Evolutionary conservation across 2,888 invertebrate genomes (phyloP), one percentile per base, ranked within the genome.

Genomic region (Poecilobothrus nobilitatus): DNA sequence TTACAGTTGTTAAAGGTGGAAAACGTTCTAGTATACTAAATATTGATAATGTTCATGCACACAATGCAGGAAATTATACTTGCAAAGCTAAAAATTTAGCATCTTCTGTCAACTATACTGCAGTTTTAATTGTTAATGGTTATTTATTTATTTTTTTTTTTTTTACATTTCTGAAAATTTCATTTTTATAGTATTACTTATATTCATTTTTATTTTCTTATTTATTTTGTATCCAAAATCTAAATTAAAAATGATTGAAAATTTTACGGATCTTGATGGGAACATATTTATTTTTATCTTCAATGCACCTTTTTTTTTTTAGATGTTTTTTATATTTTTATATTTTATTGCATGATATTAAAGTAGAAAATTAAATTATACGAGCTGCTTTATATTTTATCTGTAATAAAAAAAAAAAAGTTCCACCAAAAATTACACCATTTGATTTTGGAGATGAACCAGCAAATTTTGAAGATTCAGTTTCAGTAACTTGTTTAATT

Each of bases 371-470:
- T 5, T 12, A 37, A 8, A 27, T 27, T 27, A 4, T 27, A 27
- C 2, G 5, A 27, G 5, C 27, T 5, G 27, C 27, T 27, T 27
- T 27, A 5, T 27, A 4, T 27, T 27, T 27, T 27, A 4, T 27
- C 2, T 27, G 27, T 27, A n/a, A n/a, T 27, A 37, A 37, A 37
- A 5, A 37, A 34, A 34, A 44, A 53, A 22, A 72, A 92, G 93
- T 89, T 85, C 86, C 88, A 79, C 92, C 92, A 73, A 89, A 90
- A 84, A 88, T 90, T 78, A 86, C 88, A 78, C 89, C 90, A 75
- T 92, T 92, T 81, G 84, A 88, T 75, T 92, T 92, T 68, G 81
- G 80, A 69, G 78, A 78, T 69, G 76, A 75, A 66, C 78, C 81
- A 8, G 79, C 79, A 4, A 85, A 86, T 78, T 85, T 86, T 67